Evolutionary conservation across 1,140 invertebrate genomes (phyloP).

Genomic region (Frieseomelitta varia): DNA sequence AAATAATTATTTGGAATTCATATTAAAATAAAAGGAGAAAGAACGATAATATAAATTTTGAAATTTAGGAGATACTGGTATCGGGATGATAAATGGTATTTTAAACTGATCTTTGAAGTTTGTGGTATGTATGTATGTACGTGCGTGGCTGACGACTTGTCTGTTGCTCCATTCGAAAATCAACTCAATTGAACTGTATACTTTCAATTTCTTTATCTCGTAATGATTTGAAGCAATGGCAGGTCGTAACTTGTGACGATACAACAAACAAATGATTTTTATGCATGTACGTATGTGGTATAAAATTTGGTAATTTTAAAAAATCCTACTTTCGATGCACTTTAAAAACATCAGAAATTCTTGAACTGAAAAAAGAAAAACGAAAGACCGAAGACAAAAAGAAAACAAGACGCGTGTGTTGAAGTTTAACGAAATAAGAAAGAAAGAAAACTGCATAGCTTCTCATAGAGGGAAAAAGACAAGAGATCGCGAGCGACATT

Average conservation of each 20-base stretch:
- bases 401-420: background rate
- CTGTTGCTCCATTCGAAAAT: no score
- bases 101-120: no score
- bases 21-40: background rate
- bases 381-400: background rate
- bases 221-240: no score
- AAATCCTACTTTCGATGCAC: background rate
- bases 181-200: no score
- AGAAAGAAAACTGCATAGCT: background rate
- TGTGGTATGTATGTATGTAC: no score
- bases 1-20: background rate
- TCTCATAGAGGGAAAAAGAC: background rate
- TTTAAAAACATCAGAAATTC: no score
- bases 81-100: no score
- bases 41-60: background rate
- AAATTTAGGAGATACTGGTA: no score
- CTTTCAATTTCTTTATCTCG: no score
- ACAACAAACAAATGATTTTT: no score
- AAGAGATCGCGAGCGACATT: constrained; percentile 26
- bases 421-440: background rate
- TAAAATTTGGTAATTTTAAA: background rate
- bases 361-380: background rate
- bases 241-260: background rate
- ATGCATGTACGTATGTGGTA: no score
- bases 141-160: no score